Conservation (phyloP, 2,113 vertebrate genomes). For the Tachycineta bicolor region DNA sequence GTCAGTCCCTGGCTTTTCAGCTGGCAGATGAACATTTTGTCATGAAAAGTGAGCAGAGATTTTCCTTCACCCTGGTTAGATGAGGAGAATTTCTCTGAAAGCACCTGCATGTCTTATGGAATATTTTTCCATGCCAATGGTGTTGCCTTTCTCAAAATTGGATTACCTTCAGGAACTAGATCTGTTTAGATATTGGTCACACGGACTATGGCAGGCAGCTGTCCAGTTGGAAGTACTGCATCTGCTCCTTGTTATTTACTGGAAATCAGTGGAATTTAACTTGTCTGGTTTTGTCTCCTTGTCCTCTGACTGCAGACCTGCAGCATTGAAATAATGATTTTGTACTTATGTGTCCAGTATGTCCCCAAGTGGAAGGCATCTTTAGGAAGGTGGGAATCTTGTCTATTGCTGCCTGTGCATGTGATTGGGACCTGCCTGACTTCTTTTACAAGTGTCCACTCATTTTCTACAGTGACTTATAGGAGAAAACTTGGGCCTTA, state of each 20-base stretch:
- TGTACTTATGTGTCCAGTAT: neutral
- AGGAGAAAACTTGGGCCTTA: neutral
- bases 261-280: neutral
- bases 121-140: neutral
- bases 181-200: neutral
- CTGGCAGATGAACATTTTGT: neutral
- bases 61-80: neutral
- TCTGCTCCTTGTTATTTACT: neutral
- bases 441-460: neutral
- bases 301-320: neutral
- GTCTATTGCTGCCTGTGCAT: neutral
- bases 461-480: neutral
- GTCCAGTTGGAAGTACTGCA: neutral
- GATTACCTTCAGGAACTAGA: neutral
- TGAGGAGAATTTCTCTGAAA: neutral
- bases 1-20: neutral
- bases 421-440: neutral
- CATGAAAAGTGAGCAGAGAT: neutral
- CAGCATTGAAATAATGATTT: neutral
- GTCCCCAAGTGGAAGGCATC: neutral
- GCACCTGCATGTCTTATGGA: rapidly evolving
- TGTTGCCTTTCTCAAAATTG: neutral
- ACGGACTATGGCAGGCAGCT: neutral
- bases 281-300: neutral
- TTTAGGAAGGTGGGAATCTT: neutral